Evolutionary conservation across 2,797 vertebrate genomes (phyloP).

Genomic region (Podarcis siculus): DNA sequence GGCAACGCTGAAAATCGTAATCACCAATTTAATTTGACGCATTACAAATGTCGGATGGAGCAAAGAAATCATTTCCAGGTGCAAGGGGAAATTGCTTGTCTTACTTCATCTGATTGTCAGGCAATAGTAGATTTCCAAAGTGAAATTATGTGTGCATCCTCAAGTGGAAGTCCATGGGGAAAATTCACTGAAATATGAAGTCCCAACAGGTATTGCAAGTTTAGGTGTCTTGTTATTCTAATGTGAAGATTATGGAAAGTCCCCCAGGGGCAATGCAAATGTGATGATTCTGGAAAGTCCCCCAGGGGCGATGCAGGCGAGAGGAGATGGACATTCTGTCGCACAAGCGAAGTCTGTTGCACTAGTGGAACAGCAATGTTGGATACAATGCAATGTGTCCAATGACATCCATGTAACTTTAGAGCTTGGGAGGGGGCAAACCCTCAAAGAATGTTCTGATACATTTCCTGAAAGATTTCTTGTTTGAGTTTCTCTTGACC

Average conservation of each 20-base stretch:
- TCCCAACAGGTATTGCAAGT: constrained; percentile 27
- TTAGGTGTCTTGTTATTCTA: constrained; percentile 9
- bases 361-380: no score
- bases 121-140: constrained; percentile 43
- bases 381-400: not conserved
- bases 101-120: constrained; percentile 30
- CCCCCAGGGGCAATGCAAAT: no score
- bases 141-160: constrained; percentile 9
- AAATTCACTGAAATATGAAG: constrained; percentile 30
- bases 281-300: no score
- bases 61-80: constrained; percentile 68
- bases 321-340: no score
- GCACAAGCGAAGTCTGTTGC: no score
- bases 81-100: constrained; percentile 50
- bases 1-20: constrained; percentile 55
- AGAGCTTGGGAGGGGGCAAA: not conserved
- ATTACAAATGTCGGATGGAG: constrained; percentile 41
- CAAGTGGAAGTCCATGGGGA: not conserved
- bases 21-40: constrained; percentile 51
- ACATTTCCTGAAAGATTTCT: not conserved
- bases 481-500: not conserved
- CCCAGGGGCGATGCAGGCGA: no score
- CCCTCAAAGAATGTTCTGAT: not conserved
- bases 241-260: not conserved
- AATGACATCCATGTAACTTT: not conserved